Percentiles rank a stretch among this genome's conserved stretches.
Conservation (phyloP, 1,140 invertebrate species). For the Bathynomus jamesi region DNA sequence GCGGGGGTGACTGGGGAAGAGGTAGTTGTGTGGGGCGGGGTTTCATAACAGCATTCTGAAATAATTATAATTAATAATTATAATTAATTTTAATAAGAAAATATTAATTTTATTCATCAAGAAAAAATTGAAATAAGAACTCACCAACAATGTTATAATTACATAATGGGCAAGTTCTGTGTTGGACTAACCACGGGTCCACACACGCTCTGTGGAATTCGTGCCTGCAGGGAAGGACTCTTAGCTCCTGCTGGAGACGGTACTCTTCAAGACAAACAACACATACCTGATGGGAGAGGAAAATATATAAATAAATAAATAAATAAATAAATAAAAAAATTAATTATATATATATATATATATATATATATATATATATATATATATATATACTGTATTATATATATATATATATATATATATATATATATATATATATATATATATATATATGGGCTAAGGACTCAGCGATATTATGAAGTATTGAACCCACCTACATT, state of each 20-base stretch:
- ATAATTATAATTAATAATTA: constrained; percentile 4
- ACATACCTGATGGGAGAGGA: background rate
- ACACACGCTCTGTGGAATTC: constrained; percentile 55
- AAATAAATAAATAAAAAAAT: background rate
- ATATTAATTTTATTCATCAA: background rate
- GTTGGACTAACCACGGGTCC: constrained; percentile 54
- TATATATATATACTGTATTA: too few species aligned
- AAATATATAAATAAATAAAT: too few species aligned
- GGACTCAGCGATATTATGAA: too few species aligned
- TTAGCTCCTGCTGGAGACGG: constrained; percentile 39
- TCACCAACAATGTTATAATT: constrained; percentile 45
- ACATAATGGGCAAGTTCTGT: constrained; percentile 55
- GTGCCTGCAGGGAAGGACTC: constrained; percentile 46
- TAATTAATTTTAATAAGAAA: constrained; percentile 14
- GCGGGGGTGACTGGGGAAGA: constrained; percentile 5
- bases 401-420: background rate
- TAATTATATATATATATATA: background rate
- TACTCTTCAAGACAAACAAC: constrained; percentile 44
- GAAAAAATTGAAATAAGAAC: constrained; percentile 10
- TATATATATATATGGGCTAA: too few species aligned
- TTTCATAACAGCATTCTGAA: constrained; percentile 14
- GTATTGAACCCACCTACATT: too few species aligned
- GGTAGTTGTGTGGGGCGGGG: background rate
- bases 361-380: too few species aligned
- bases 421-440: too few species aligned